Percentiles rank a stretch among this genome's conserved stretches.
Conservation (phyloP, 2,888 invertebrate genomes). For the Drosophila demipolita region DNA sequence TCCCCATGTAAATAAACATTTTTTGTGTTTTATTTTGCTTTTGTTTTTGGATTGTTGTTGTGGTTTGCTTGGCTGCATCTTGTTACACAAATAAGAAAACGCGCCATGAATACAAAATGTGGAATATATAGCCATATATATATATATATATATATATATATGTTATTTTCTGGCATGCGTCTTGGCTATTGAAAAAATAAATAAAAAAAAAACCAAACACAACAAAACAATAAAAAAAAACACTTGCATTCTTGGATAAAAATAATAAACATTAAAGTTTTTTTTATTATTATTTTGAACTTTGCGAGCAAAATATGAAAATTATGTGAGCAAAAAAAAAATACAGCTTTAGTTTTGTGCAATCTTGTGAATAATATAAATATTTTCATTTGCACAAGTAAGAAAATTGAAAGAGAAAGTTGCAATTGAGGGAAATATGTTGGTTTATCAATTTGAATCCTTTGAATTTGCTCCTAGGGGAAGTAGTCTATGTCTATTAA, state of each 20-base stretch:
- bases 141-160: background rate
- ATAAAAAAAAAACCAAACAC: conserved; percentile 20
- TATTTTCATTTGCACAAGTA: background rate
- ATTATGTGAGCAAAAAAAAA: too few relatives aligned
- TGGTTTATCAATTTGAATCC: background rate
- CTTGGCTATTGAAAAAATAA: conserved; percentile 26
- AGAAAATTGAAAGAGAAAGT: background rate
- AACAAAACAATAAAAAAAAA: conserved; percentile 36
- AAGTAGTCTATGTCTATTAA: background rate
- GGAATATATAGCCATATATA: conserved; percentile 4
- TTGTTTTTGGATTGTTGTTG: conserved; percentile 23
- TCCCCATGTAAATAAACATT: conserved; percentile 52
- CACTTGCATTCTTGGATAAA: conserved; percentile 9
- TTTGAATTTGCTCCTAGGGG: background rate
- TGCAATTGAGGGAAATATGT: rapidly evolving
- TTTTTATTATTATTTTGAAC: background rate
- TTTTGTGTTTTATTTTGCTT: conserved; percentile 4
- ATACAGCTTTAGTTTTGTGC: background rate
- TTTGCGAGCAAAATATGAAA: conserved; percentile 4
- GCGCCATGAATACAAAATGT: conserved; percentile 64
- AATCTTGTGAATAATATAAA: background rate
- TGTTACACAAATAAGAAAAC: conserved; percentile 63
- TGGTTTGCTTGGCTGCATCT: conserved; percentile 48
- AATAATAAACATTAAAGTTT: conserved; percentile 20
- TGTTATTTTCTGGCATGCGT: conserved; percentile 13